Evolutionary conservation across 1,140 invertebrate species (phyloP).

Genomic region (Drosophila busckii): DNA sequence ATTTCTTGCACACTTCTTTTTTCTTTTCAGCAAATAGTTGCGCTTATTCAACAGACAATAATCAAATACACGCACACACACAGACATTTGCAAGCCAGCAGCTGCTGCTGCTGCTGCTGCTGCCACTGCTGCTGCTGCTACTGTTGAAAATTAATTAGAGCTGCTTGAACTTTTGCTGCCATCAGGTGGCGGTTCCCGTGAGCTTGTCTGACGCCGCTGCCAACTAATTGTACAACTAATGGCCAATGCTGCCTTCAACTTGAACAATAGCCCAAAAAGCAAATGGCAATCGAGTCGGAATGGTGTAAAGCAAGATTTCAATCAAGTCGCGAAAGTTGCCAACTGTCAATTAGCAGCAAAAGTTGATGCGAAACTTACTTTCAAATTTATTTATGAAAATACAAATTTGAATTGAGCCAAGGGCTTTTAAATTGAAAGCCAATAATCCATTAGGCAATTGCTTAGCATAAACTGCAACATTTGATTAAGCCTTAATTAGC

Average conservation of each 20-base stretch:
- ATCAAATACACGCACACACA: conserved; percentile 4
- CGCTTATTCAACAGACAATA: conserved; percentile 35
- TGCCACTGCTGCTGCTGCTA: neutral
- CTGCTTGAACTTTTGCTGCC: conserved; percentile 26
- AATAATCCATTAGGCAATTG: conserved; percentile 9
- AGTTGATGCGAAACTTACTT: conserved; percentile 49
- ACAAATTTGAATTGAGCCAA: neutral
- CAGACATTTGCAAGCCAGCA: neutral
- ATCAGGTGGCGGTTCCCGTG: conserved; percentile 22
- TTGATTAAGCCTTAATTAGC: conserved; percentile 36
- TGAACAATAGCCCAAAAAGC: conserved; percentile 66
- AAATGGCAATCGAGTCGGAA: conserved; percentile 56
- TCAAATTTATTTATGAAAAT: no score
- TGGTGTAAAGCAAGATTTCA: conserved; percentile 50
- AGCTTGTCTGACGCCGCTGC: conserved; percentile 14
- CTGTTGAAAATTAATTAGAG: conserved; percentile 57
- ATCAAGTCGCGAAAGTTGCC: conserved; percentile 63
- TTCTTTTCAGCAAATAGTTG: conserved; percentile 39
- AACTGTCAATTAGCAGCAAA: conserved; percentile 68
- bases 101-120: neutral
- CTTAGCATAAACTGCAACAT: conserved; percentile 27
- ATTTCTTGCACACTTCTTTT: conserved; percentile 27
- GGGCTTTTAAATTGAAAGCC: conserved; percentile 1
- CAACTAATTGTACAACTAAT: conserved; percentile 70
- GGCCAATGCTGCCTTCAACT: conserved; percentile 63